These are phyloP conservation scores for Hybos culiciformis DNA, from an alignment of 2,888 invertebrate species.

Conservation along the genomic window DNA sequence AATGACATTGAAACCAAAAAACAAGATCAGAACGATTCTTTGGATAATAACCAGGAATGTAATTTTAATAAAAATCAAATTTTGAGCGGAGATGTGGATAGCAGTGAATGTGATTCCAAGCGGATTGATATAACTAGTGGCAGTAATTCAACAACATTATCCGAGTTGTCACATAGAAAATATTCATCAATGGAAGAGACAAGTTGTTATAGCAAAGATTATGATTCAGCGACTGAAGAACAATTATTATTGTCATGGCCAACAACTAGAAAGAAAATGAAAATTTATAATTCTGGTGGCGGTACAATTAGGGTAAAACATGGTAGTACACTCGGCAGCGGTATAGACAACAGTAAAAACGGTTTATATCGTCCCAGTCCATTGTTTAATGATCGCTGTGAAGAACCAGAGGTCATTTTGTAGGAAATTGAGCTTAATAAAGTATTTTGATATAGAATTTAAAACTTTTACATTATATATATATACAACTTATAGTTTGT, in stretches of 20 bases:
- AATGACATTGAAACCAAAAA: too few species aligned
- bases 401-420: background rate
- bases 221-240: conserved; percentile 33
- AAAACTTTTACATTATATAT: too few species aligned
- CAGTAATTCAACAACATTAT: conserved; percentile 38
- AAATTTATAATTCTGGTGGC: background rate
- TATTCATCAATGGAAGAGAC: conserved; percentile 32
- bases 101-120: conserved; percentile 16
- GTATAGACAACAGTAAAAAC: background rate
- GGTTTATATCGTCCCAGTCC: background rate
- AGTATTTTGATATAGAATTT: too few species aligned
- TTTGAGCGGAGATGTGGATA: background rate
- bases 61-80: too few species aligned
- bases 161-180: conserved; percentile 30
- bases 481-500: too few species aligned
- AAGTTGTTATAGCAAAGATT: conserved; percentile 24
- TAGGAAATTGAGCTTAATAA: too few species aligned
- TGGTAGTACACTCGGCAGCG: background rate
- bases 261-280: conserved; percentile 22
- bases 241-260: conserved; percentile 45
- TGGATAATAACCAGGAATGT: too few species aligned
- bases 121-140: conserved; percentile 23
- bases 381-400: background rate
- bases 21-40: too few species aligned
- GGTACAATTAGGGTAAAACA: too few species aligned